A percentile compares a stretch with the other conserved stretches of the same genome.
phyloP scores from a whole-genome alignment of 2,113 vertebrate genomes.

The Paradoxurus hermaphroditus region DNA sequence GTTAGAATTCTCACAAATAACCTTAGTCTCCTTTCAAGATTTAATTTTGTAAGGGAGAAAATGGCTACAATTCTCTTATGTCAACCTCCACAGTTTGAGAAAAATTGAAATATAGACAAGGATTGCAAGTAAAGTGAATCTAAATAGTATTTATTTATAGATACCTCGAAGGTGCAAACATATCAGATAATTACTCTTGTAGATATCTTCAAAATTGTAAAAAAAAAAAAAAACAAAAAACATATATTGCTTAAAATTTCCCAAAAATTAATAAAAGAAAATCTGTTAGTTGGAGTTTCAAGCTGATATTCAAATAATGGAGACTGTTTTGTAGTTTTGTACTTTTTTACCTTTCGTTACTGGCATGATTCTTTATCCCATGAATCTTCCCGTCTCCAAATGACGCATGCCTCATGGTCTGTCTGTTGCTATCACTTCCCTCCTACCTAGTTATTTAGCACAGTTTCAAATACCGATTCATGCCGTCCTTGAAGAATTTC shows the following conservation, averaged over 20 bases:
- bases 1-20: background rate
- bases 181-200: background rate
- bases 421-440: background rate
- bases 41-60: background rate
- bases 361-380: background rate
- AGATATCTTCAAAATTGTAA: background rate
- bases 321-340: background rate
- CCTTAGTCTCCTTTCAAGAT: background rate
- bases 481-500: slow-evolving; percentile 55
- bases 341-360: background rate
- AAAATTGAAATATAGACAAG: background rate
- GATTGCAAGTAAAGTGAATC: background rate
- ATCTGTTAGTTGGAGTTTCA: background rate
- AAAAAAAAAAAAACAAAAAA: background rate
- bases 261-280: background rate
- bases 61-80: background rate
- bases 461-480: background rate
- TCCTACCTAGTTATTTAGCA: background rate
- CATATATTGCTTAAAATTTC: slow-evolving; percentile 30
- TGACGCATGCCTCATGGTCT: background rate
- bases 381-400: background rate
- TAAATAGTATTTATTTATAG: background rate
- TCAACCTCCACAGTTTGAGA: background rate
- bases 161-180: background rate
- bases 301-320: background rate